Base-by-base conservation (phyloP, 1,140 invertebrate genomes). In the Berghia stephanieae region DNA sequence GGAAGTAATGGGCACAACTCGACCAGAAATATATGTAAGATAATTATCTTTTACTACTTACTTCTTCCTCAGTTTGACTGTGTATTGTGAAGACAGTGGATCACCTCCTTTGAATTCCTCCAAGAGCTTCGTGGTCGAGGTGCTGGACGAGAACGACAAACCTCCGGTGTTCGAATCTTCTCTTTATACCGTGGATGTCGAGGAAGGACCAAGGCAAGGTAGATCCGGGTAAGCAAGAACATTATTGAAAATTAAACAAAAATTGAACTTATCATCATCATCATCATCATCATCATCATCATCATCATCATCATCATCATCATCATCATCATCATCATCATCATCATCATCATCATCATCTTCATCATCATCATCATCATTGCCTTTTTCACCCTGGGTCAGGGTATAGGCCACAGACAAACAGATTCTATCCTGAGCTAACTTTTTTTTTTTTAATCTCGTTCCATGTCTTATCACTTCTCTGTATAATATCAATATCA, bases 61-160 rank as follows among this genome's bases (percentile, higher is more conserved):
- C 31, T 10, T 13, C 57, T 60, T 27, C 57, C 10, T 60, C 66
- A 79, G 78, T 49, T 80, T 85, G 6, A 81, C 78, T 21, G 76
- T 87, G 21, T 80, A 71, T 5, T 87, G 86, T 68, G 52, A 93
- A 93, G 8, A 93, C 94, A 57, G 92, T 94, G 2, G 93, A 93
- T 77, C 94, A 94, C 82, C 85, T 0, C 95, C 96, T 0, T 88
- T 97, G 42, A 83, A 74, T 31, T 96, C 96, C 0, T 92, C 93
- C 27, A 94, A 98, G 91, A 94, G 92, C 63, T 96, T 99, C n/a
- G 96, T 96, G 86, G 96, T 99, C 36, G 95, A 95, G n/a, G 95
- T 98, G 0, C 42, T 92, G 0, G 96, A 98, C 88, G 92, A 95
- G 27, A 99, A 99, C 88, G 96, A 98, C 89, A 96, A 98, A 87